Evolutionary conservation across 1,140 invertebrate genomes (phyloP).

Genomic region (Drosophila ananassae): DNA sequence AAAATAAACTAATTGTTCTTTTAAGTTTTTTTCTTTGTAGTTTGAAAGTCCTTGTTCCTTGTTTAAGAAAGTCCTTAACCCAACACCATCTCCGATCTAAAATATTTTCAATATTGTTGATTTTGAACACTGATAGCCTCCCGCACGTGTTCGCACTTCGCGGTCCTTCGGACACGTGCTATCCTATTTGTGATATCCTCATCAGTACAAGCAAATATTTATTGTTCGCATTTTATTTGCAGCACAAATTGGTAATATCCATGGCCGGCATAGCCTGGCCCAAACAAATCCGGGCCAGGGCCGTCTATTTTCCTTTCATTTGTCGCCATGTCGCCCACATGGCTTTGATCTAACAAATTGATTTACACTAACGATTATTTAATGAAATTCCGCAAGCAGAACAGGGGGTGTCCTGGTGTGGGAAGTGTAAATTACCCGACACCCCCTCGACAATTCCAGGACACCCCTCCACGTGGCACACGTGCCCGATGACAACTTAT

Average conservation of each 20-base stretch:
- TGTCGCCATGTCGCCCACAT: constrained; percentile 73
- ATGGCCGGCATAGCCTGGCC: constrained; percentile 12
- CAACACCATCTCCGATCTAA: neutral
- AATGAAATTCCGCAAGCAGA: constrained; percentile 68
- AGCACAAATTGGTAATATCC: constrained; percentile 70
- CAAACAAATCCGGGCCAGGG: constrained; percentile 28
- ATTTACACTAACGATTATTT: constrained; percentile 82
- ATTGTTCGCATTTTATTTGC: constrained; percentile 58
- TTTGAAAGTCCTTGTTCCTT: neutral
- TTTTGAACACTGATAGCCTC: constrained; percentile 71
- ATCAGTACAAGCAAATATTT: constrained; percentile 66
- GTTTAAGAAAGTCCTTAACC: neutral
- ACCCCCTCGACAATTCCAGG: constrained; percentile 31
- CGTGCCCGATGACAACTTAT: constrained; percentile 61
- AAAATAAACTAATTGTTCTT: no score
- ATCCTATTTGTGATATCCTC: constrained; percentile 56
- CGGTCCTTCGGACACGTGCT: constrained; percentile 65
- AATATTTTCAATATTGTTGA: constrained; percentile 66
- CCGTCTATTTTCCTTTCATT: constrained; percentile 75
- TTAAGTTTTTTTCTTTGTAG: no score
- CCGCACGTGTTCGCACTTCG: constrained; percentile 77
- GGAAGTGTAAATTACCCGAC: constrained; percentile 78
- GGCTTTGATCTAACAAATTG: constrained; percentile 78
- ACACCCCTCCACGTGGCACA: constrained; percentile 45
- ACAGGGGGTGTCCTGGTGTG: constrained; percentile 10